Evolutionary conservation across 2,797 vertebrate genomes (phyloP), one percentile per base, ranked within the genome.

Genomic region (Phylloscopus collybita): DNA sequence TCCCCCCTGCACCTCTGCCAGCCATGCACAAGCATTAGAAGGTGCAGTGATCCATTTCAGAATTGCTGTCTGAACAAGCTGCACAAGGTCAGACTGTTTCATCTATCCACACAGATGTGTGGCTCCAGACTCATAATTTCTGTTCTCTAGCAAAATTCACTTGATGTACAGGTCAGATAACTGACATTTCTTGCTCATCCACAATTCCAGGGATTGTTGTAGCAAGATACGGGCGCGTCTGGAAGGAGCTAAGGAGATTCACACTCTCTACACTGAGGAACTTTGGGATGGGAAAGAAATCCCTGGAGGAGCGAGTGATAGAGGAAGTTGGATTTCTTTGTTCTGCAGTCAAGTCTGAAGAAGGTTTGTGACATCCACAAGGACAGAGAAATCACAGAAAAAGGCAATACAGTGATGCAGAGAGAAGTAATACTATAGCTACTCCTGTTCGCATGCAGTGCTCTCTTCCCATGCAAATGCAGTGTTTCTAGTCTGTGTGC

Each of bases 271-370:
- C 97, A 0, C 66, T 98, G 80, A 97, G 97, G 47, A 96, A 98
- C 92, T 98, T 98, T 16, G 98, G 98, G 25, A 95, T 98, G 96
- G 98, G 98, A 81, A 98, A 98, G 95, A 98, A 97, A 76, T 96
- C 98, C 3, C 78, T 98, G 97, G 98, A 98, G 83, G 94, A 98
- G n/a, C 96, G 88, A 61, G 97, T 98, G 93, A 54, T 6, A 0
- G 97, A 98, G 45, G 98, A 98, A 94, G 97, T 96, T 15, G 11
- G 40, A 66, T 97, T 90, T 87, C 96, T 98, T n/a, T 96, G 97
- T 16, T 73, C 95, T 11, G 94, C 86, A 45, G 8, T 98, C 30
- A 54, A 65, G 3, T 91, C 96, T 62, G 47, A 97, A 38, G 66
- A 72, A 53, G 98, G 98, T 98, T 92, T 75, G 97, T 92, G 22